These are phyloP conservation scores for Lumbricus terrestris DNA, from an alignment of 2,888 invertebrate genomes.

Conservation along the genomic window DNA sequence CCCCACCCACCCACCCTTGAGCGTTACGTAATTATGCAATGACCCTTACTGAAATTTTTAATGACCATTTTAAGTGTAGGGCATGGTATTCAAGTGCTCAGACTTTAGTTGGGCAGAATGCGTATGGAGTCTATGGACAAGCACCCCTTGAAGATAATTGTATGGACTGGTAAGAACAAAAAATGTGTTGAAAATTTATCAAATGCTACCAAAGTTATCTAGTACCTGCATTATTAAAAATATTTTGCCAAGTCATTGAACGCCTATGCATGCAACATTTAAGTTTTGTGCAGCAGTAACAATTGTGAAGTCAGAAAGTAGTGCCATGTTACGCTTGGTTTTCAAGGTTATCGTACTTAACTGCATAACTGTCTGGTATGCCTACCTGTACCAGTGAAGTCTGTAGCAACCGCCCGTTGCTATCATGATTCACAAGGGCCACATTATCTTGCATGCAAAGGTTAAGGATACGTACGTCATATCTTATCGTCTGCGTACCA, in stretches of 20 bases:
- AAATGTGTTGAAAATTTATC: background rate
- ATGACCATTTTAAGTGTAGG: background rate
- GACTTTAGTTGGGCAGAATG: background rate
- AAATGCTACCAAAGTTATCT: background rate
- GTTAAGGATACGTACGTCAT: background rate
- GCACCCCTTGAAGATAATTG: background rate
- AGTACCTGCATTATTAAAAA: background rate
- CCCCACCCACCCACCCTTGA: no score
- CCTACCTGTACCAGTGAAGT: background rate
- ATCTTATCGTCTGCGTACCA: background rate
- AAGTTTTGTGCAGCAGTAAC: background rate
- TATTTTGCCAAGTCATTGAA: background rate
- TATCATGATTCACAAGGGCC: background rate
- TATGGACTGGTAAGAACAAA: background rate
- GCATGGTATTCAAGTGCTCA: background rate
- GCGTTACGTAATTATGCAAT: no score
- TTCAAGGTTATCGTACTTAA: background rate
- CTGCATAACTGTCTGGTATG: background rate
- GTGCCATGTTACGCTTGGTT: background rate
- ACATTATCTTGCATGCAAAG: background rate
- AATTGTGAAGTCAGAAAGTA: background rate
- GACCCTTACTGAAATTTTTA: no score
- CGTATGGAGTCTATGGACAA: no score
- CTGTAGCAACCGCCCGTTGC: background rate
- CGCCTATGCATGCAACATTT: background rate